Conservation (phyloP, 1,140 invertebrate genomes). For the Penaeus japonicus region DNA sequence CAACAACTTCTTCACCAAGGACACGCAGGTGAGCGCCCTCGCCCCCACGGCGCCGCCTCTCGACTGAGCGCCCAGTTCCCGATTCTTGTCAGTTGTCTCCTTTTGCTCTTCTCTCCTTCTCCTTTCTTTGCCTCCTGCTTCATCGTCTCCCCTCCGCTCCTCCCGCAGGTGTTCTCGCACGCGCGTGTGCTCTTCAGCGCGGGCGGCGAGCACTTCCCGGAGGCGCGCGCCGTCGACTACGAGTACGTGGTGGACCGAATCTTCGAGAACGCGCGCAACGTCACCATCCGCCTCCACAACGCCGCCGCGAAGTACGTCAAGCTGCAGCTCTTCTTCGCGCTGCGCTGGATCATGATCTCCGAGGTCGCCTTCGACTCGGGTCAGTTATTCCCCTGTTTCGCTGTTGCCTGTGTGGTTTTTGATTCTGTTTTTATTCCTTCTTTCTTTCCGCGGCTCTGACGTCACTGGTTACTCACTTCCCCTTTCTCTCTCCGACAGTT, state of each 20-base stretch:
- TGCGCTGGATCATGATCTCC: slow-evolving; percentile 86
- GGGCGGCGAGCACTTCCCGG: slow-evolving; percentile 73
- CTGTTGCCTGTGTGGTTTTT: too few relatives aligned
- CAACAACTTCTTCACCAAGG: slow-evolving; percentile 82
- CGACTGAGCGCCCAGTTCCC: neutral
- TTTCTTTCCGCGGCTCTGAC: too few relatives aligned
- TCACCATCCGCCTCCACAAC: slow-evolving; percentile 82
- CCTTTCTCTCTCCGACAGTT: slow-evolving; percentile 1
- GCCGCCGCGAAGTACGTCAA: slow-evolving; percentile 79
- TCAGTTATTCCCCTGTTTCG: too few relatives aligned
- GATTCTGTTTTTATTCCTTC: too few relatives aligned
- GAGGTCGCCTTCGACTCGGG: slow-evolving; percentile 79
- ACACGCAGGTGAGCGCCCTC: slow-evolving; percentile 73
- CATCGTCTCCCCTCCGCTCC: neutral
- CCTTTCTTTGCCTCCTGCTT: neutral
- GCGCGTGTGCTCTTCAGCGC: slow-evolving; percentile 78
- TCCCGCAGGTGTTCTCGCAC: slow-evolving; percentile 71
- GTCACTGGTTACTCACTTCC: neutral
- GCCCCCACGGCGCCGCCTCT: neutral
- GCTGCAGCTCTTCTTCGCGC: slow-evolving; percentile 83
- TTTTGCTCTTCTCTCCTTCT: neutral
- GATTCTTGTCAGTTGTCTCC: neutral
- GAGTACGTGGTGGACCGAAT: slow-evolving; percentile 80
- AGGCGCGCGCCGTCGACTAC: slow-evolving; percentile 72
- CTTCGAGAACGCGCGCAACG: slow-evolving; percentile 82